Base-by-base conservation (phyloP, 2,113 vertebrate species). In the Dromas ardeola region DNA sequence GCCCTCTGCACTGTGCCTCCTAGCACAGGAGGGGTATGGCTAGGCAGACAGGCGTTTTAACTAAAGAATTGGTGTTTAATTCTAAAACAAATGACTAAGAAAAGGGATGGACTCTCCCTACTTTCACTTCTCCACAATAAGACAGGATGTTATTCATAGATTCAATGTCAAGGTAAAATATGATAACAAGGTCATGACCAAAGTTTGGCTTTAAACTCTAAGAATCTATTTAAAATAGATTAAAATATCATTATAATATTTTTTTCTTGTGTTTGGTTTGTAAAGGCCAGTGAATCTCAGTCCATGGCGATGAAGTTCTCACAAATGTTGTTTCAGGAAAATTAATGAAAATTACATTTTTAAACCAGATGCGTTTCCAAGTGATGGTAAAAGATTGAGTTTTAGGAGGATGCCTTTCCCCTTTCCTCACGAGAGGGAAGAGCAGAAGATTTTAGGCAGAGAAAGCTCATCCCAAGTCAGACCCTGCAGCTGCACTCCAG, bases 251-350 rank as follows among this genome's bases (percentile, higher is more conserved):
- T 55, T 38, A 15, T 10, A 55, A 47, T 25, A 23, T 2, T 15
- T 62, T 69, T 43, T 56, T 42, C 3, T 45, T 26, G 8, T 29
- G 15, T n/a, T 76, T 76, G 56, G 2, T 63, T 67, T 76, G 15
- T 3, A 72, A 65, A 79, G 10, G 13, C 17, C 8, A 4, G 9
- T 17, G 1, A 49, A 43, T 72, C 36, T 72, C 40, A 26, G 20
- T 22, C n/a, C 12, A 2, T 12, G 40, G 19, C 0, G 0, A 45
- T 15, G 34, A 34, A 49, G 36, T 34, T 88, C 58, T 88, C 49
- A 15, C 34, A 38, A 50, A 5, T 1, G 2, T 26, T 47, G 8
- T 49, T 66, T 58, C 20, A 15, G 50, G 14, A 50, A 91, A 66
- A 72, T 7, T 11, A 3, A 26, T 0, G 5, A 18, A 2, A 23